A percentile compares a stretch with the other conserved stretches of the same genome.
Evolutionary conservation across 1,140 invertebrate species (phyloP).

Genomic region (Gonioctena quinquepunctata): DNA sequence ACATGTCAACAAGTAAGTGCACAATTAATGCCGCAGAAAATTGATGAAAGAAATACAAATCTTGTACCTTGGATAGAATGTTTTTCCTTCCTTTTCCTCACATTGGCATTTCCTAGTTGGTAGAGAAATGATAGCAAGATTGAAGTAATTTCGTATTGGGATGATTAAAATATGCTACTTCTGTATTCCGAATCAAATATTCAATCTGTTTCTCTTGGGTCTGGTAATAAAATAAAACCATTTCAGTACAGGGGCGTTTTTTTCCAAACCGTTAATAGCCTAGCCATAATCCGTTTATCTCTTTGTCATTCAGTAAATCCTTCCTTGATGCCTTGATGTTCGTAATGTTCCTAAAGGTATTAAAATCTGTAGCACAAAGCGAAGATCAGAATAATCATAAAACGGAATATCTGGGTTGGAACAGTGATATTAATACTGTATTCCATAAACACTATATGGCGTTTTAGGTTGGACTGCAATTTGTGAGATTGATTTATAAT

Average conservation of each 20-base stretch:
- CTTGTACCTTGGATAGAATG: too few species aligned
- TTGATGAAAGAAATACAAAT: too few species aligned
- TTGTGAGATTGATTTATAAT: neutral
- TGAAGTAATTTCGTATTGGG: too few species aligned
- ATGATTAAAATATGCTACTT: too few species aligned
- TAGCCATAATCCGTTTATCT: constrained; percentile 10
- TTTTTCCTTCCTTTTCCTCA: too few species aligned
- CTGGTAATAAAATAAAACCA: constrained; percentile 7
- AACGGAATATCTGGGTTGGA: constrained; percentile 3
- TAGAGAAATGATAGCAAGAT: too few species aligned
- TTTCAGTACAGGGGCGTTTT: constrained; percentile 5
- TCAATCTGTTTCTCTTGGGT: neutral
- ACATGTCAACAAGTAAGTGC: too few species aligned
- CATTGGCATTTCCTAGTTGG: too few species aligned
- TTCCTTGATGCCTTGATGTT: neutral
- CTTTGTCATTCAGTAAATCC: constrained; percentile 7
- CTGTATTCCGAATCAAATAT: neutral
- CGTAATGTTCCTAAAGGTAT: neutral
- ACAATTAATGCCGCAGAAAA: too few species aligned
- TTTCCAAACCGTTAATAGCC: constrained; percentile 4
- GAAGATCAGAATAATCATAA: constrained; percentile 5
- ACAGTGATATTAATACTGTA: neutral
- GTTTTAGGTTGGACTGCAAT: neutral
- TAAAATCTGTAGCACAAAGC: constrained; percentile 12
- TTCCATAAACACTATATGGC: constrained; percentile 7